These are phyloP conservation scores for Megaceryle torquata DNA, from an alignment of 2,113 vertebrate genomes.

Conservation along the genomic window DNA sequence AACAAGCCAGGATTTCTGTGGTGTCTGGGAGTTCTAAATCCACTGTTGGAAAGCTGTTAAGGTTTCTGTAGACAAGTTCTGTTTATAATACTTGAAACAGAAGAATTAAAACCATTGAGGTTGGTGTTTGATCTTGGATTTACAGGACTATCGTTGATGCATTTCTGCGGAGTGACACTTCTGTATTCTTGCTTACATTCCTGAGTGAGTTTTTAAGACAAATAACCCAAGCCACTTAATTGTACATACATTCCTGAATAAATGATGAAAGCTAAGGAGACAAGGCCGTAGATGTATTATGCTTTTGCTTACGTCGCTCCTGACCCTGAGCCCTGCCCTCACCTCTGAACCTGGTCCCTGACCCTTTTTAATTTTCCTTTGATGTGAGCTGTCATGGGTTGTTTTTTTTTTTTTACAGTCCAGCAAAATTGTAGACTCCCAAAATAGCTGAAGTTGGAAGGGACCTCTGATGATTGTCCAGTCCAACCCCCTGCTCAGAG, in stretches of 20 bases:
- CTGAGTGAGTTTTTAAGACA: background rate
- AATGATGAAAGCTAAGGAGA: background rate
- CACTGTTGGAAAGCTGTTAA: background rate
- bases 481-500: background rate
- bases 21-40: rapidly evolving
- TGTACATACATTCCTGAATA: slow-evolving; percentile 43
- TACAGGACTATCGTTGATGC: background rate
- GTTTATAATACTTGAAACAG: background rate
- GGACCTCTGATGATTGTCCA: background rate
- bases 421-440: background rate
- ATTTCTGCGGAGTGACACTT: background rate
- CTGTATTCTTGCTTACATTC: background rate
- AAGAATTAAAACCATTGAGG: background rate
- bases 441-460: background rate
- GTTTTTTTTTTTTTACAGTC: too few relatives aligned
- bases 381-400: background rate
- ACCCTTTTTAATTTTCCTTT: background rate
- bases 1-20: background rate
- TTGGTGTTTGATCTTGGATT: background rate
- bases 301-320: background rate
- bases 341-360: background rate
- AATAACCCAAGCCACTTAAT: background rate
- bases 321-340: background rate
- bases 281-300: rapidly evolving
- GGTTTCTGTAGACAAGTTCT: background rate